Evolutionary conservation across 2,888 invertebrate genomes (phyloP), one percentile per base, ranked within the genome.

Genomic region (Physocephala rufipes): DNA sequence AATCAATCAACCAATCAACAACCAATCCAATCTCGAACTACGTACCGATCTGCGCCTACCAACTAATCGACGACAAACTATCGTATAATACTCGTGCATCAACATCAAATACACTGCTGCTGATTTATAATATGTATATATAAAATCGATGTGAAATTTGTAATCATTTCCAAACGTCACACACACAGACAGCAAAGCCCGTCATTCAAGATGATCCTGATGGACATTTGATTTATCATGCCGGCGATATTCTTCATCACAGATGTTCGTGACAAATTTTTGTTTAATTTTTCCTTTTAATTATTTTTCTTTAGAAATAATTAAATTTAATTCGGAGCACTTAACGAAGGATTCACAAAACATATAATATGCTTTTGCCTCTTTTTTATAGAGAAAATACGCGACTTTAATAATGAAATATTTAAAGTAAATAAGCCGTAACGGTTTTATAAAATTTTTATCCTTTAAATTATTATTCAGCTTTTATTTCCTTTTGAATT

Each of bases 191-290:
- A 83, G 85, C 85, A 83, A 84, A 86, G 83, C 95, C 96, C 88
- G 94, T 95, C 88, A 93, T 98, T 89, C 95, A 96, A 92, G 97
- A 99, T 91, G 99, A 99, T 91, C 95, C 95, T 90, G 99, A 99
- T 89, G 99, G 99, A 89, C 99, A 99, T 90, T 96, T 99, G 90
- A 94, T 99, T 89, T 99, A 99, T 94, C 94, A 94, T 90, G 92
- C 93, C 89, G 99, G 98, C 90, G 98, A 99, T 91, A 91, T 96
- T 90, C 95, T 99, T 89, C 95, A 96, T 92, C 95, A 95, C 91
- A 93, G 97, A 96, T 99, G 98, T 95, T 95, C 95, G 95, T 95
- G 93, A 93, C 92, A 92, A 92, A 90, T 86, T 86, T 86, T 84
- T 82, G 81, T 84, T 84, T 82, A 82, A 80, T 78, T 78, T 81